Base-by-base conservation (phyloP, 2,113 vertebrate genomes). In the Mustela nigripes region DNA sequence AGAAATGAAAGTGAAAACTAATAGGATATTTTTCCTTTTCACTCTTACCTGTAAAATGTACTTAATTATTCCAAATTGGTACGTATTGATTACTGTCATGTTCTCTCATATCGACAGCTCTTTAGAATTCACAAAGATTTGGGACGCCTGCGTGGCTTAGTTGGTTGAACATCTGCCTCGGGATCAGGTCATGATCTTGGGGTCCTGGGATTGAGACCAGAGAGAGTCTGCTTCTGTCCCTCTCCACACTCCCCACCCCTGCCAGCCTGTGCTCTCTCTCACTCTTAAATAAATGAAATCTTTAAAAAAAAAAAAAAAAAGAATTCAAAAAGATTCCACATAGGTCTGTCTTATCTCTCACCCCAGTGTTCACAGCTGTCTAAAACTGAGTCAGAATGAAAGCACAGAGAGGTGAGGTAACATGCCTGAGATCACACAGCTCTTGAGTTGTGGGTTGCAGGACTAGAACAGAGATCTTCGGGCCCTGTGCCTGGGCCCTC, bases 1-100 rank as follows among this genome's bases (percentile, higher is more conserved):
- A 42, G 88, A 97, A 86, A 81, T 3, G 56, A 36, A 78, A 80
- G 67, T 81, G 93, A 81, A 86, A 91, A 33, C 2, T 33, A 73
- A 39, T 15, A 21, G 56, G 24, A 7, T 12, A 1, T 11, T 50
- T 91, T 91, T 31, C 15, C 22, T 90, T 93, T 81, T 42, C 18
- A 79, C 7, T 42, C 60, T 85, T 45, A 53, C 36, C 36, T 83
- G 53, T 87, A 48, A 89, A 67, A 15, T 33, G 10, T 69, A 14
- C 81, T 84, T 71, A 39, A 8, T 42, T 33, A 28, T 85, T 78
- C 31, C 39, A 60, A 28, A 28, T 94, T 36, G 12, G 9, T 39
- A 15, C 60, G 39, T 45, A n/a, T n/a, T 45, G 22, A 19, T 83
- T n/a, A 16, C 73, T 65, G 9, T 42, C 42, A 28, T 67, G 18